These are phyloP conservation scores for Macrosteles quadrilineatus DNA, from an alignment of 1,140 invertebrate genomes.

Conservation along the genomic window DNA sequence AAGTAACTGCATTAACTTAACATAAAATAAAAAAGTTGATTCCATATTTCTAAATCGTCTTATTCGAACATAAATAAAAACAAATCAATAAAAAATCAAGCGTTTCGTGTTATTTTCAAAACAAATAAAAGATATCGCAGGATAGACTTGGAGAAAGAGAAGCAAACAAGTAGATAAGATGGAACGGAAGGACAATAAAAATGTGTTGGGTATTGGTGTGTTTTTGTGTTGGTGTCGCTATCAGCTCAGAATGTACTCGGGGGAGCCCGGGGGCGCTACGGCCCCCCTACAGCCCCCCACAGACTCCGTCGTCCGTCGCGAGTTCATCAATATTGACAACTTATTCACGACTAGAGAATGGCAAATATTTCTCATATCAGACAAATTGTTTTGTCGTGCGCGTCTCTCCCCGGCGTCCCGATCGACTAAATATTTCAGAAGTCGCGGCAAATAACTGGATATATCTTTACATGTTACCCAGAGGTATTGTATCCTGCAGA, in stretches of 20 bases:
- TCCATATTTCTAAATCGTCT: no score
- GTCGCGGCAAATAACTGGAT: not conserved
- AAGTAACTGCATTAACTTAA: no score
- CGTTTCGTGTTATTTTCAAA: no score
- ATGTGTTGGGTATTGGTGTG: not conserved
- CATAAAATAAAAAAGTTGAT: no score
- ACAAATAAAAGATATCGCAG: not conserved
- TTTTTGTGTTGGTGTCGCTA: not conserved
- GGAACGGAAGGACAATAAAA: not conserved
- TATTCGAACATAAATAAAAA: no score
- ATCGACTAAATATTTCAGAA: not conserved
- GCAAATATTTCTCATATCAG: conserved; percentile 16
- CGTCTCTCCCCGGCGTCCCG: not conserved
- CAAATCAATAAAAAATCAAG: no score
- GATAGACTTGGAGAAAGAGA: not conserved
- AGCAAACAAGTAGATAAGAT: conserved; percentile 10
- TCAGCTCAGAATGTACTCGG: not conserved
- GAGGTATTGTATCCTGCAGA: not conserved
- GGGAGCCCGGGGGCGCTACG: not conserved
- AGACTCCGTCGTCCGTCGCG: not conserved
- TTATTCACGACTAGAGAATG: conserved; percentile 16
- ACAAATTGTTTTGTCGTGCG: conserved; percentile 7
- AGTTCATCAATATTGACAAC: conserved; percentile 10
- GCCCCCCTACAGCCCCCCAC: not conserved
- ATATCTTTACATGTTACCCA: not conserved